These are phyloP conservation scores for Natator depressus DNA, from an alignment of 2,113 vertebrate species.

Conservation along the genomic window DNA sequence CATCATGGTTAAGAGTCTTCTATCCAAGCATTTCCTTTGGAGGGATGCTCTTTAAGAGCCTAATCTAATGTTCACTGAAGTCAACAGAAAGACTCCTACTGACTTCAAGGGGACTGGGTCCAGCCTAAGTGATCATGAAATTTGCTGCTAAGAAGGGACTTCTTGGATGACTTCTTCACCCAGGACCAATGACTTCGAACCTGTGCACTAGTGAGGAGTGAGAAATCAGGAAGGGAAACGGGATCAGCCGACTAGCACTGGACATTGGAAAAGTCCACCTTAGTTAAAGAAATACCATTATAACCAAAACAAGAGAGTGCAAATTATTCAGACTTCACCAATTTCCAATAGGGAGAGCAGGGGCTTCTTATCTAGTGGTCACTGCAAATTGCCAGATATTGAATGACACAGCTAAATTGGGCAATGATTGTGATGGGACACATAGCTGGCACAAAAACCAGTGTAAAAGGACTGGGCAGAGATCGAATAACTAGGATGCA, in stretches of 20 bases:
- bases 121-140: conserved; percentile 31
- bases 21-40: neutral
- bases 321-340: conserved; percentile 46
- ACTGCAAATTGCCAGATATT: conserved; percentile 21
- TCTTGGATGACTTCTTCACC: neutral
- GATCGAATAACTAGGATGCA: neutral
- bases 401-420: conserved; percentile 21
- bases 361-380: neutral
- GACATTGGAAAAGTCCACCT: conserved; percentile 25
- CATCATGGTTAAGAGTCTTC: conserved; percentile 3
- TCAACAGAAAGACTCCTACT: neutral
- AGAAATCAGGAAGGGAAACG: neutral
- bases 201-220: neutral
- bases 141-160: conserved; percentile 6
- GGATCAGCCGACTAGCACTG: neutral
- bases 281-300: neutral
- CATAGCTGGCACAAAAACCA: neutral
- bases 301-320: conserved; percentile 12
- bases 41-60: neutral
- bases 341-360: conserved; percentile 27
- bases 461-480: neutral
- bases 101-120: neutral
- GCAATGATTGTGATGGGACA: conserved; percentile 15
- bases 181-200: conserved; percentile 44
- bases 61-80: neutral